Conservation (phyloP, 2,797 vertebrate genomes). For the Gadopsis bispinosus region DNA sequence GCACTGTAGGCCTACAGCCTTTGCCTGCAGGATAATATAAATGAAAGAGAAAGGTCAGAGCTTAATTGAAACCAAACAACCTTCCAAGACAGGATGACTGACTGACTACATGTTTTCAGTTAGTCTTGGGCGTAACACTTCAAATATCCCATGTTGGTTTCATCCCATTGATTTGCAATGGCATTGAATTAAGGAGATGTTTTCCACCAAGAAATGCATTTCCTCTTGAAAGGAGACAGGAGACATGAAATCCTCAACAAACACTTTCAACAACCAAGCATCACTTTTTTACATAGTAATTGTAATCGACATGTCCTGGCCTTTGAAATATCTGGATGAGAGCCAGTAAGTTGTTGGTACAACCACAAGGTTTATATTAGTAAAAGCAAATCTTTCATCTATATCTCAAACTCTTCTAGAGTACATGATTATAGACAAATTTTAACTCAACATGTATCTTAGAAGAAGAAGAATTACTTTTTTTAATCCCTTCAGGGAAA, state of each 20-base stretch:
- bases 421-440: neutral
- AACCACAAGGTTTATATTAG: neutral
- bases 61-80: constrained; percentile 56
- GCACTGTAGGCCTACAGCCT: neutral
- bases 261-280: neutral
- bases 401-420: neutral
- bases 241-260: constrained; percentile 36
- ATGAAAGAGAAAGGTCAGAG: constrained; percentile 28
- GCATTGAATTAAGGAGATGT: constrained; percentile 53
- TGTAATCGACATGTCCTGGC: neutral
- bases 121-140: constrained; percentile 66
- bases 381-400: neutral
- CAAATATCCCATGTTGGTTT: constrained; percentile 55
- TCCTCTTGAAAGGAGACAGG: constrained; percentile 36
- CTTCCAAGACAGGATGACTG: constrained; percentile 24
- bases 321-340: neutral
- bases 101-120: constrained; percentile 64
- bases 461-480: no score
- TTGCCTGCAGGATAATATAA: constrained; percentile 14
- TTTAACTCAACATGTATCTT: constrained; percentile 1
- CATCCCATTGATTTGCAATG: constrained; percentile 62
- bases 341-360: neutral
- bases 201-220: constrained; percentile 43
- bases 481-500: no score
- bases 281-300: neutral